Conservation (phyloP, 1,140 invertebrate genomes). For the Akabosia matsudoensis region DNA sequence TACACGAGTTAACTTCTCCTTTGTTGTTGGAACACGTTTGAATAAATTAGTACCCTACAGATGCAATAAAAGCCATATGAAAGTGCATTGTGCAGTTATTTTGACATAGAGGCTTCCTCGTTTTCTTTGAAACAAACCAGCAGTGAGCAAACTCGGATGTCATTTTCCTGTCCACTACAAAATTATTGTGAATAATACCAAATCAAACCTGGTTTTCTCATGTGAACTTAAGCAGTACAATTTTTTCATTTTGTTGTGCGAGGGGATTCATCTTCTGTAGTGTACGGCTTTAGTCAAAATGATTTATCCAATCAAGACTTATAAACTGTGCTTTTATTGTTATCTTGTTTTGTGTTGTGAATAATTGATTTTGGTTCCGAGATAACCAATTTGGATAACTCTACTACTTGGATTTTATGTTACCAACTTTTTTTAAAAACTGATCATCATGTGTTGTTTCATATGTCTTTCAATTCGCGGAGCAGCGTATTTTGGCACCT, state of each 20-base stretch:
- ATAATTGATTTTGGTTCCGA: neutral
- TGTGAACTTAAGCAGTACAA: too few species aligned
- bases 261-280: too few species aligned
- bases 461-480: slow-evolving; percentile 26
- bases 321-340: too few species aligned
- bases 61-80: neutral
- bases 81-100: neutral
- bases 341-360: neutral
- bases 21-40: too few species aligned
- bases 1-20: too few species aligned
- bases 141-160: neutral
- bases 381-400: neutral
- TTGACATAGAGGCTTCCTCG: neutral
- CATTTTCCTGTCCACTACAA: neutral
- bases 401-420: too few species aligned
- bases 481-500: slow-evolving; percentile 28
- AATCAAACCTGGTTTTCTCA: too few species aligned
- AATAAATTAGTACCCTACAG: too few species aligned
- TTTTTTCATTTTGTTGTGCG: too few species aligned
- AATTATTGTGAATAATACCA: too few species aligned
- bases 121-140: neutral
- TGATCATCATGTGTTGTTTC: slow-evolving; percentile 24
- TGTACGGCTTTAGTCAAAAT: too few species aligned
- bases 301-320: too few species aligned
- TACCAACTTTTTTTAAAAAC: neutral